Percentiles rank a stretch among this genome's conserved stretches.
phyloP scores from a whole-genome alignment of 2,797 vertebrate genomes.

The Chloroceryle amazona region DNA sequence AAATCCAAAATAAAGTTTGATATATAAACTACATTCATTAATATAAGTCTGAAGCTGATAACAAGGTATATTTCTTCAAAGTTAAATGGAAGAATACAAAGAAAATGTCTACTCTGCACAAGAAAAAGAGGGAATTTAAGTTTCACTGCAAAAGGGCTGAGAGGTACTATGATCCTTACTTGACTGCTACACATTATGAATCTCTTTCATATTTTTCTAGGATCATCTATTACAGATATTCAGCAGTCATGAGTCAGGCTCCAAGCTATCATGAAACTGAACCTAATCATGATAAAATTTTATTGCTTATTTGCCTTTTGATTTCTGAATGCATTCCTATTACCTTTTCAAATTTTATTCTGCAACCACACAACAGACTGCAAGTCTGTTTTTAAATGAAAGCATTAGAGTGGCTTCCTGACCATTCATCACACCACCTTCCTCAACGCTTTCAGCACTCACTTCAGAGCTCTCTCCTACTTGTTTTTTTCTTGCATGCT shows the following conservation, averaged over 20 bases:
- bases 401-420: slow-evolving; percentile 29
- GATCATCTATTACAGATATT: neutral
- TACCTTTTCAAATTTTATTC: slow-evolving; percentile 26
- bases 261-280: neutral
- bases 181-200: neutral
- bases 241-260: slow-evolving; percentile 1
- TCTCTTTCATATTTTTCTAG: neutral
- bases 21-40: neutral
- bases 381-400: slow-evolving; percentile 38
- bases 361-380: neutral
- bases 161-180: neutral
- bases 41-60: neutral
- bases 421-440: slow-evolving; percentile 5
- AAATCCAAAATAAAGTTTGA: neutral
- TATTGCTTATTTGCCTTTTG: slow-evolving; percentile 12
- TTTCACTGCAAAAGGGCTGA: neutral
- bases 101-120: neutral
- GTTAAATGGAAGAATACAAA: neutral
- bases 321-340: slow-evolving; percentile 17
- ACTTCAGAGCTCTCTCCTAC: neutral
- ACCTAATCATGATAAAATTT: neutral
- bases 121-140: neutral
- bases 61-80: neutral
- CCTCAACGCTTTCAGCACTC: neutral
- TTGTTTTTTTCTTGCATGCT: neutral